phyloP scores from a whole-genome alignment of 30 jellyfish, hydroid and myxozoan species.

The Rhopilema esculentum region DNA sequence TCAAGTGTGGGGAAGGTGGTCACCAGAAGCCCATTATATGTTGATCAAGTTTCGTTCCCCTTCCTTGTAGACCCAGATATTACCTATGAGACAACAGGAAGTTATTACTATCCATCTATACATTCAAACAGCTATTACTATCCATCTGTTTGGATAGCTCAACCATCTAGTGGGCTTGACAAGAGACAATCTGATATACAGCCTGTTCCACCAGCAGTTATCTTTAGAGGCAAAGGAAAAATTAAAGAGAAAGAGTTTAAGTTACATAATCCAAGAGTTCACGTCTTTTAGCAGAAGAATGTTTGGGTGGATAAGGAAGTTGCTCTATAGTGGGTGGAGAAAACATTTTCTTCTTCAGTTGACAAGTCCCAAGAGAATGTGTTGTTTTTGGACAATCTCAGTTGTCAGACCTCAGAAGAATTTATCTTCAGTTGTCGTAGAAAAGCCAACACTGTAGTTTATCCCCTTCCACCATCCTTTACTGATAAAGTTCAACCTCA shows the following conservation, averaged over 20 bases:
- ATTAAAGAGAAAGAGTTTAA: constrained; percentile 25
- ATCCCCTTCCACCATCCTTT: no score
- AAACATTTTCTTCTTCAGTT: constrained; percentile 40
- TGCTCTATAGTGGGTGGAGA: constrained; percentile 41
- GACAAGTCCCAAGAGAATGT: constrained; percentile 49
- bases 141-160: constrained; percentile 43
- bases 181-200: constrained; percentile 45
- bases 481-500: no score
- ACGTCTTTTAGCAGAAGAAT: constrained; percentile 33
- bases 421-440: constrained; percentile 4
- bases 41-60: no score
- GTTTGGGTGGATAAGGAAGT: constrained; percentile 39
- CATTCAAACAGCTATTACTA: no score
- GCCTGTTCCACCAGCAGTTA: constrained; percentile 55
- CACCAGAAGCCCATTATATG: no score
- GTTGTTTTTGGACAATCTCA: constrained; percentile 53
- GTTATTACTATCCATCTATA: no score
- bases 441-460: constrained; percentile 3
- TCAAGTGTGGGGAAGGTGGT: no score
- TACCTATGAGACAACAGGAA: no score
- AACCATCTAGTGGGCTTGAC: constrained; percentile 41
- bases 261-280: constrained; percentile 32
- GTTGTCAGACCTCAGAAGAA: constrained; percentile 31
- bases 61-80: no score
- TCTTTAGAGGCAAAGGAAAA: constrained; percentile 48